Base-by-base conservation (phyloP, 2,113 vertebrate genomes). In the Pteruthius melanotis region DNA sequence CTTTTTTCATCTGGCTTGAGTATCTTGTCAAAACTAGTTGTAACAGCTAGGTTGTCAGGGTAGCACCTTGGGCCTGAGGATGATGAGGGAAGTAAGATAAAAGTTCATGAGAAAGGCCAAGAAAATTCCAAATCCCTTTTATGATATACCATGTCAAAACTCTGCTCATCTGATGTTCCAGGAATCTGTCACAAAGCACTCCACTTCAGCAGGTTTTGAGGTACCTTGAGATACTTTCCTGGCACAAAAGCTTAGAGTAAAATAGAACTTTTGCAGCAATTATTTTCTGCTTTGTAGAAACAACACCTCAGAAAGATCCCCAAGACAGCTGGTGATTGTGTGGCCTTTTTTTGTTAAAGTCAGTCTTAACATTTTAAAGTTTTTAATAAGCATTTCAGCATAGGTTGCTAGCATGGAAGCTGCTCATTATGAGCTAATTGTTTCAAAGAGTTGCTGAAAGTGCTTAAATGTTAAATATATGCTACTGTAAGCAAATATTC, bases 371-470 rank as follows among this genome's bases (percentile, higher is more conserved):
- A 90, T 84, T 94, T 93, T 44, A 30, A 93, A 95, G 78, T 92
- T 95, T 96, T 96, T 92, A 94, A 94, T 97, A 96, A 95, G 71
- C 66, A 37, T 94, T 96, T 93, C 77, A 93, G 47, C 79, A 72
- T 27, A 86, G 78, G 89, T 96, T 92, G 61, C 86, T 93, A 74
- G 68, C 27, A 61, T 82, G 72, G 85, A 94, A 93, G 89, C 83
- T 93, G 90, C 90, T 97, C 95, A 94, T 97, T 95, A 96, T 69
- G 78, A 90, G 37, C 60, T 96, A 97, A 96, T 97, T 97, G 90
- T 97, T 95, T 96, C 90, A 91, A 97, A 94, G 90, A 95, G 68
- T 76, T 97, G 96, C 95, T 95, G 97, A 97, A 97, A 94, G 69
- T 87, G 90, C 88, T 96, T 92, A 91, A 95, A 95, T 93, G 85